phyloP scores from a whole-genome alignment of 2,113 vertebrate genomes.

The Lagopus leucura region DNA sequence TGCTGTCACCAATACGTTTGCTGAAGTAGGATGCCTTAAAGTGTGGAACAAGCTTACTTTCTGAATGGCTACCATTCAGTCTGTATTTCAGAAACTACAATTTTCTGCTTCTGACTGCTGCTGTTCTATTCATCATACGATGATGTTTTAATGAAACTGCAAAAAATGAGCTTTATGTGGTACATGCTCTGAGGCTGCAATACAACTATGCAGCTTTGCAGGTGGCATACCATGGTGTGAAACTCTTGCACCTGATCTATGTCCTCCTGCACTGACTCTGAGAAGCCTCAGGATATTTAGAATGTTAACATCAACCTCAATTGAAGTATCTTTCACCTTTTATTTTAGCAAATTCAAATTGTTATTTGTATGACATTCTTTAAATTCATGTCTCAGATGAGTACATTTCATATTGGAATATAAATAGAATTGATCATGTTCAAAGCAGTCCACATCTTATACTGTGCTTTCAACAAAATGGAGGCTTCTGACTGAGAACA shows the following conservation, averaged over 20 bases:
- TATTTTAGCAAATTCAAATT: background rate
- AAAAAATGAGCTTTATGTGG: background rate
- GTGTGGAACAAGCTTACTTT: background rate
- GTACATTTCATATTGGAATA: background rate
- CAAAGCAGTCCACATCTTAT: background rate
- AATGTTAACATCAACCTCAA: background rate
- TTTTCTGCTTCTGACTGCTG: background rate
- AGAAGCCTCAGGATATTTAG: background rate
- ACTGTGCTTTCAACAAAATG: background rate
- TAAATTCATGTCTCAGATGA: background rate
- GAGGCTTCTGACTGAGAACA: background rate
- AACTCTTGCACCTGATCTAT: background rate
- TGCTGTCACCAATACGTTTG: accelerated
- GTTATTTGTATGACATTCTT: background rate
- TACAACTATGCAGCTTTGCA: background rate
- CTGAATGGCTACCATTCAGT: background rate
- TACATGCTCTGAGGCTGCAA: background rate
- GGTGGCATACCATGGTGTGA: background rate
- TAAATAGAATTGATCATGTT: background rate
- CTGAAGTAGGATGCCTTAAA: background rate
- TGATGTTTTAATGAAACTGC: background rate
- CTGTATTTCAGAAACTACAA: background rate
- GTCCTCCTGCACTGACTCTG: background rate
- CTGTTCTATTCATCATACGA: background rate
- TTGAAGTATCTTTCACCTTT: background rate